Conservation (phyloP, 2,888 invertebrate genomes). For the Orthosia incerta region DNA sequence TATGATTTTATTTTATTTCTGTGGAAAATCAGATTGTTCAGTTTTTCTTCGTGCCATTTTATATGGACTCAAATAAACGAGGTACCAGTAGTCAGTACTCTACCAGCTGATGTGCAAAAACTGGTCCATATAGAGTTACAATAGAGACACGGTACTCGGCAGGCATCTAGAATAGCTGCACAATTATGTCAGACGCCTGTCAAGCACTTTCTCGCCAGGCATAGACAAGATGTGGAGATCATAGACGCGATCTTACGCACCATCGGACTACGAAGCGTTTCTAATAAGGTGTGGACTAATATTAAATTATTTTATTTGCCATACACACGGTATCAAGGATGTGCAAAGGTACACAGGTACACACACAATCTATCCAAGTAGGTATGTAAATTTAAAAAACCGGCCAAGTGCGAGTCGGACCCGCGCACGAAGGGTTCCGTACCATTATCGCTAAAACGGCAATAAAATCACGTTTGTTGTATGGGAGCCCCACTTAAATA, state of each 20-base stretch:
- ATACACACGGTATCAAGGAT: neutral
- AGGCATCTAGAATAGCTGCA: constrained; percentile 70
- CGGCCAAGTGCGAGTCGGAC: too few relatives aligned
- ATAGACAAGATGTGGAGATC: constrained; percentile 63
- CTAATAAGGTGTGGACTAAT: constrained; percentile 3
- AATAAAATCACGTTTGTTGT: too few relatives aligned
- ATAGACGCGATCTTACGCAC: constrained; percentile 73
- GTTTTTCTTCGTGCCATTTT: constrained; percentile 1
- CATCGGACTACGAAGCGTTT: constrained; percentile 54
- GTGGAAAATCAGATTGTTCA: neutral
- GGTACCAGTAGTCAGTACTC: constrained; percentile 28
- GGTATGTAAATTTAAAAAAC: too few relatives aligned
- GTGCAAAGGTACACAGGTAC: too few relatives aligned
- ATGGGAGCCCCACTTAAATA: too few relatives aligned
- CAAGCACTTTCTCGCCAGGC: constrained; percentile 81
- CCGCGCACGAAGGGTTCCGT: too few relatives aligned
- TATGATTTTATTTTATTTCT: neutral
- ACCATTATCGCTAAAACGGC: too few relatives aligned
- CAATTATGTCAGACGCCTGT: constrained; percentile 87
- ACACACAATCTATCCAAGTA: too few relatives aligned
- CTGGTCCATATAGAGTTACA: constrained; percentile 63
- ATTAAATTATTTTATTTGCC: neutral
- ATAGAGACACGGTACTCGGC: constrained; percentile 53
- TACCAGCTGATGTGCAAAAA: constrained; percentile 34
- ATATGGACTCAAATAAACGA: constrained; percentile 13